Percentiles rank a stretch among this genome's conserved stretches.
These are phyloP conservation scores for Leucophora obtusa DNA, from an alignment of 2,888 invertebrate species.

Conservation along the genomic window DNA sequence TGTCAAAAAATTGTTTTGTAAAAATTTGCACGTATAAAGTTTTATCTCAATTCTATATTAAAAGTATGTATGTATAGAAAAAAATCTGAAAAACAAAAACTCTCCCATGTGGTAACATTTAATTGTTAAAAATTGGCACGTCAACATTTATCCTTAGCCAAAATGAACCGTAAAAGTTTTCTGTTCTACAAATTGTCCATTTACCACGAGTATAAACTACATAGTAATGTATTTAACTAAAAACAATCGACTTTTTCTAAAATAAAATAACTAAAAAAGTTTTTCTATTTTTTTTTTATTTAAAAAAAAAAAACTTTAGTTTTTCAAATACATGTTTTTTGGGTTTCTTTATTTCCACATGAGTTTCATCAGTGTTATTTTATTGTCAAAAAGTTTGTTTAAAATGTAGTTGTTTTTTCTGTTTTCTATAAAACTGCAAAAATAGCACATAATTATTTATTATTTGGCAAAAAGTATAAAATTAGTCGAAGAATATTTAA, in stretches of 20 bases:
- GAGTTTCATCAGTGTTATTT: constrained; percentile 59
- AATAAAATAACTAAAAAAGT: constrained; percentile 19
- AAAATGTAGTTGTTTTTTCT: constrained; percentile 30
- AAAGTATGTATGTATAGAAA: constrained; percentile 8
- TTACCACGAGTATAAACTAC: constrained; percentile 12
- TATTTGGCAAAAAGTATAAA: constrained; percentile 21
- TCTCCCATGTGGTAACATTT: constrained; percentile 66
- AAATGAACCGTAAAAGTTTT: constrained; percentile 46
- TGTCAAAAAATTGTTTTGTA: constrained; percentile 56
- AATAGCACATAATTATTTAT: constrained; percentile 39
- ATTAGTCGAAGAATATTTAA: background rate
- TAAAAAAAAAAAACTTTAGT: background rate
- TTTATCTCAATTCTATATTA: constrained; percentile 52
- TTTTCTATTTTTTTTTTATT: constrained; percentile 10
- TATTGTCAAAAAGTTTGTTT: constrained; percentile 54
- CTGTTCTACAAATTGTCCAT: background rate
- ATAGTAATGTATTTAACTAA: constrained; percentile 40
- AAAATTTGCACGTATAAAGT: constrained; percentile 58
- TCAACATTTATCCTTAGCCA: constrained; percentile 69
- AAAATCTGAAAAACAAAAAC: constrained; percentile 29
- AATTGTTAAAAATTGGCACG: constrained; percentile 75
- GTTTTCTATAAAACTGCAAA: constrained; percentile 16
- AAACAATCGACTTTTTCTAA: constrained; percentile 32
- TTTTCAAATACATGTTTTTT: constrained; percentile 30
- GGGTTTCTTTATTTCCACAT: constrained; percentile 17